Evolutionary conservation across 2,797 vertebrate species (phyloP).

Genomic region (Diceros bicornis): DNA sequence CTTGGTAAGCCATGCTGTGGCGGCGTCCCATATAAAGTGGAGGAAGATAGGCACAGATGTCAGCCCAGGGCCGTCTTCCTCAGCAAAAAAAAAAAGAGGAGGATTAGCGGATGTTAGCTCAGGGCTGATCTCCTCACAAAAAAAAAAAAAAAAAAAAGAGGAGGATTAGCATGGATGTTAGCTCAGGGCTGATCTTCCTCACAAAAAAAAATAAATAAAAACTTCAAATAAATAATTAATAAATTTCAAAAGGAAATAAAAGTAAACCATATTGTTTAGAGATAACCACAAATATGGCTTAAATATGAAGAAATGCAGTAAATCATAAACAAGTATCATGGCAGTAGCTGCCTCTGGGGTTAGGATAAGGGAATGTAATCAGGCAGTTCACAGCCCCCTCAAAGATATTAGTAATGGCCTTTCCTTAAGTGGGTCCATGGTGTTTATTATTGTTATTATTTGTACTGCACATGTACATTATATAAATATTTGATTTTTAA

Average conservation of each 20-base stretch:
- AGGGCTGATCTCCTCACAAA: too few relatives aligned
- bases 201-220: too few relatives aligned
- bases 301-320: background rate
- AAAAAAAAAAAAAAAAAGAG: too few relatives aligned
- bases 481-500: background rate
- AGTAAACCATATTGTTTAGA: background rate
- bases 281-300: background rate
- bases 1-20: too few relatives aligned
- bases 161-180: too few relatives aligned
- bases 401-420: background rate
- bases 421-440: background rate
- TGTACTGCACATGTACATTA: background rate
- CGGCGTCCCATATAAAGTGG: too few relatives aligned
- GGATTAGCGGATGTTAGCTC: too few relatives aligned
- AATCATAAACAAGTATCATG: background rate
- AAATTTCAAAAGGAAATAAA: background rate
- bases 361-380: background rate
- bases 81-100: too few relatives aligned
- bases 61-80: too few relatives aligned
- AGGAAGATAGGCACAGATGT: too few relatives aligned
- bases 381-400: background rate
- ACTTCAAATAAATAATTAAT: too few relatives aligned
- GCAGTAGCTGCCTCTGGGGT: background rate
- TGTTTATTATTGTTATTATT: background rate
- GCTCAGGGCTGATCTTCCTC: too few relatives aligned